Conservation (phyloP, 2,888 invertebrate genomes). For the Geotrupes spiniger region DNA sequence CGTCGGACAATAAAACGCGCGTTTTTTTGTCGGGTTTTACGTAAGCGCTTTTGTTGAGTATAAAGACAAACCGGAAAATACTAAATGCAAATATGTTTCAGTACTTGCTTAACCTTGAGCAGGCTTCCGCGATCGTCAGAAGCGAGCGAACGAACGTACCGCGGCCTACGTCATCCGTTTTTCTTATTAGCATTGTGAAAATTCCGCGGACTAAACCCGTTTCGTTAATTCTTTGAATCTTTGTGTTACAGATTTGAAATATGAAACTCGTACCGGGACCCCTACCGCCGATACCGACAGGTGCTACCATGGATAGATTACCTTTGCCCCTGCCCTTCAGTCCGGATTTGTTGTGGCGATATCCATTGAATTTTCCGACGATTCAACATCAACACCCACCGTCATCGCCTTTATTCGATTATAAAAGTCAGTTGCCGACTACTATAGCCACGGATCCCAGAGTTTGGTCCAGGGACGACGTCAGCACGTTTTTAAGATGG, state of each 20-base stretch:
- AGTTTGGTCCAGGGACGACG: constrained; percentile 88
- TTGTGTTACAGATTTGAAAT: constrained; percentile 33
- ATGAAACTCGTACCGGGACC: constrained; percentile 57
- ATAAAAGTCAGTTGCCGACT: constrained; percentile 82
- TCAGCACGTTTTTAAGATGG: constrained; percentile 82
- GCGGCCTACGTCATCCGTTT: constrained; percentile 4
- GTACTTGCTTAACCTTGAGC: constrained; percentile 30
- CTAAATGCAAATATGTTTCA: constrained; percentile 26
- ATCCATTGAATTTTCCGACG: constrained; percentile 74
- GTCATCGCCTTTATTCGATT: constrained; percentile 71
- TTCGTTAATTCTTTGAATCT: constrained; percentile 13
- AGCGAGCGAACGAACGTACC: constrained; percentile 14
- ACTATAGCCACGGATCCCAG: constrained; percentile 85
- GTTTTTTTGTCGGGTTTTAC: neutral
- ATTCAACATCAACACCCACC: constrained; percentile 61
- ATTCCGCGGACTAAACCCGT: constrained; percentile 15
- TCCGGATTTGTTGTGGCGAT: constrained; percentile 84
- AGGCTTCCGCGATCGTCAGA: constrained; percentile 34
- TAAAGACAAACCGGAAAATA: constrained; percentile 29
- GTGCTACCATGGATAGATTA: constrained; percentile 68
- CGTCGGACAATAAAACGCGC: neutral
- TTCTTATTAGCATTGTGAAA: constrained; percentile 12
- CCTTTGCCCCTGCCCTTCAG: constrained; percentile 77
- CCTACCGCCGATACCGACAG: constrained; percentile 47
- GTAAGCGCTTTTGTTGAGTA: neutral